These are phyloP conservation scores for Heliconius melpomene DNA, from an alignment of 1,140 invertebrate species.

Conservation along the genomic window DNA sequence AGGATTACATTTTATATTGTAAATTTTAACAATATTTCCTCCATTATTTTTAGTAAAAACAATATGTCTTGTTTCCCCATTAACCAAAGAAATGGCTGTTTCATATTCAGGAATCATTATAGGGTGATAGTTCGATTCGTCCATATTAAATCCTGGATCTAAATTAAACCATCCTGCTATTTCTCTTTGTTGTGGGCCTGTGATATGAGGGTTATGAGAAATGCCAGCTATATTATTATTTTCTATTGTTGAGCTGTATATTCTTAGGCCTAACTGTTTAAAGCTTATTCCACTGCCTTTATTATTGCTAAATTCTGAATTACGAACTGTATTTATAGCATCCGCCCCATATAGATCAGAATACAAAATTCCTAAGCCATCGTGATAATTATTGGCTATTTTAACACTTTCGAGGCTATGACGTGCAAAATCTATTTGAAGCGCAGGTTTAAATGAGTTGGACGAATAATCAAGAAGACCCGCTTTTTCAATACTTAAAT, in stretches of 20 bases:
- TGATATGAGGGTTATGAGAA: conserved; percentile 94
- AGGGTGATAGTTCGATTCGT: conserved; percentile 86
- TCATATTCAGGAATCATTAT: conserved; percentile 84
- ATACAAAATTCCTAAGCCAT: conserved; percentile 93
- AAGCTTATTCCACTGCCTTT: conserved; percentile 93
- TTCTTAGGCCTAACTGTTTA: conserved; percentile 91
- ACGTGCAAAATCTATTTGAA: conserved; percentile 97
- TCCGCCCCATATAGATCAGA: conserved; percentile 94
- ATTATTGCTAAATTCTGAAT: conserved; percentile 94
- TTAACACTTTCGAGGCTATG: conserved; percentile 93
- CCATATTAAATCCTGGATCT: conserved; percentile 83
- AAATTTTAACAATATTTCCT: conserved; percentile 82
- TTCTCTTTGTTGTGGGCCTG: conserved; percentile 92
- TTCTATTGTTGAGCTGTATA: conserved; percentile 89
- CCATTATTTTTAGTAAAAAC: conserved; percentile 85
- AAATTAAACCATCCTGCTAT: conserved; percentile 95
- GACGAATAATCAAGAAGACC: conserved; percentile 97
- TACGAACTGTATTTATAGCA: conserved; percentile 91
- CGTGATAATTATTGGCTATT: conserved; percentile 91
- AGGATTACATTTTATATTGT: conserved; percentile 85
- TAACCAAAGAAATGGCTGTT: conserved; percentile 84
- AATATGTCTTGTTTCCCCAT: conserved; percentile 89
- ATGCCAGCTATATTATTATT: conserved; percentile 94
- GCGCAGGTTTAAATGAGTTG: conserved; percentile 93
- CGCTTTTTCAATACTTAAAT: conserved; percentile 93